Evolutionary conservation across 2,888 invertebrate species (phyloP).

Genomic region (Scaptomyza flava): DNA sequence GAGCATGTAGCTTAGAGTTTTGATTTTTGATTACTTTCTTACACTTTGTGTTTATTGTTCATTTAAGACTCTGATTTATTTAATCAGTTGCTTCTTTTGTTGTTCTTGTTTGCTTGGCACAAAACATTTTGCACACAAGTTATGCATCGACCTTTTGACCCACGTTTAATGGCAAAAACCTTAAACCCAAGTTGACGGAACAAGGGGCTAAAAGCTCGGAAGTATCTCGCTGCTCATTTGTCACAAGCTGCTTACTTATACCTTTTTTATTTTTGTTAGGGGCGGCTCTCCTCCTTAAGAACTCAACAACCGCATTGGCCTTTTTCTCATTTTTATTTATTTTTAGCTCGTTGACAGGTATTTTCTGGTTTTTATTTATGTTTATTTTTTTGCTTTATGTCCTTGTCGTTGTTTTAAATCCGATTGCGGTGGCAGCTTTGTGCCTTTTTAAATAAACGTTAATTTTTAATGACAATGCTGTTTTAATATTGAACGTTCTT

Average conservation of each 20-base stretch:
- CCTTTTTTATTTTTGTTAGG: slow-evolving; percentile 4
- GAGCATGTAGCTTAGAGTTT: neutral
- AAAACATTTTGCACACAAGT: slow-evolving; percentile 18
- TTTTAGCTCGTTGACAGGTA: slow-evolving; percentile 40
- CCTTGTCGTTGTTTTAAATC: slow-evolving; percentile 42
- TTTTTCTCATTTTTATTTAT: slow-evolving; percentile 19
- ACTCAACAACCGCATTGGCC: slow-evolving; percentile 30
- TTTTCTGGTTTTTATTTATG: slow-evolving; percentile 2
- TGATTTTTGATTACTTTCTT: neutral
- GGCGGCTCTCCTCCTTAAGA: neutral
- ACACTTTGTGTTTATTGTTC: slow-evolving; percentile 1
- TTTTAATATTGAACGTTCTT: slow-evolving; percentile 58
- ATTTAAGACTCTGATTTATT: slow-evolving; percentile 26
- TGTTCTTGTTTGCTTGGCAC: neutral
- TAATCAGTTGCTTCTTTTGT: slow-evolving; percentile 15
- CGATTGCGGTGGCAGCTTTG: slow-evolving; percentile 48
- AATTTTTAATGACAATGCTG: slow-evolving; percentile 62
- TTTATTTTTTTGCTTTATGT: neutral
- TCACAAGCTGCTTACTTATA: slow-evolving; percentile 59
- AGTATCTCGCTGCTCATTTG: slow-evolving; percentile 36
- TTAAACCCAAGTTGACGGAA: neutral
- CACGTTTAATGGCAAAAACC: slow-evolving; percentile 19
- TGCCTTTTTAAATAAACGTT: slow-evolving; percentile 68
- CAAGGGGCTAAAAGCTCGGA: neutral
- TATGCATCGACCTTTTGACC: slow-evolving; percentile 47